phyloP scores from a whole-genome alignment of 2,797 vertebrate genomes.

The Allobates femoralis region DNA sequence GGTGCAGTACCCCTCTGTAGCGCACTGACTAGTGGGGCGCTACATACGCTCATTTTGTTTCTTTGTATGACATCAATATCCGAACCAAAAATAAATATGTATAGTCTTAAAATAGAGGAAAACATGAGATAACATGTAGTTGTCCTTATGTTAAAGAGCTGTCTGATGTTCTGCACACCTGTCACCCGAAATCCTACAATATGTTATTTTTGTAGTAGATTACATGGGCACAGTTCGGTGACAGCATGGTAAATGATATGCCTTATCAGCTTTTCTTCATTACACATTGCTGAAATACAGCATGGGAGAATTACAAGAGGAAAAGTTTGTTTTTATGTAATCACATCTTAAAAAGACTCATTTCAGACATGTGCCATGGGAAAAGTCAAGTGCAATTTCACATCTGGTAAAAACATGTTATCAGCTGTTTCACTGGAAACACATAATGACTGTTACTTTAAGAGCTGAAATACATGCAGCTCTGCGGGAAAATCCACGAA shows the following conservation, averaged over 20 bases:
- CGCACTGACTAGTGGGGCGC: no score
- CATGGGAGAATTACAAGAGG: constrained; percentile 23
- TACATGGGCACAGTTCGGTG: neutral
- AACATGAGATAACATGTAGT: neutral
- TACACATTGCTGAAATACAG: constrained; percentile 31
- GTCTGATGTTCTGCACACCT: neutral
- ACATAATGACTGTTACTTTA: constrained; percentile 32
- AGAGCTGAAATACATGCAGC: constrained; percentile 29
- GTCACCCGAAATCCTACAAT: neutral
- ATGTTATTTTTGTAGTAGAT: constrained; percentile 9
- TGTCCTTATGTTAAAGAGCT: neutral
- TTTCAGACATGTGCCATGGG: constrained; percentile 47
- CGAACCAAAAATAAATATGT: no score
- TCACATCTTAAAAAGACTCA: constrained; percentile 36
- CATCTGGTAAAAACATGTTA: constrained; percentile 53
- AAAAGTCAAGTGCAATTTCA: constrained; percentile 52
- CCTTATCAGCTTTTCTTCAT: constrained; percentile 13
- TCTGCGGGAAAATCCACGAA: no score
- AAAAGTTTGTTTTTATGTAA: constrained; percentile 51
- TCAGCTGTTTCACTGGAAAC: constrained; percentile 45
- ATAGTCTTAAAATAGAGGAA: no score
- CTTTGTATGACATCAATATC: no score
- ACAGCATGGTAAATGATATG: constrained; percentile 28
- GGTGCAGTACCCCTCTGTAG: no score
- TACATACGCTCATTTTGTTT: no score